Conservation (phyloP, 2,113 vertebrate genomes). For the Fukomys damarensis region DNA sequence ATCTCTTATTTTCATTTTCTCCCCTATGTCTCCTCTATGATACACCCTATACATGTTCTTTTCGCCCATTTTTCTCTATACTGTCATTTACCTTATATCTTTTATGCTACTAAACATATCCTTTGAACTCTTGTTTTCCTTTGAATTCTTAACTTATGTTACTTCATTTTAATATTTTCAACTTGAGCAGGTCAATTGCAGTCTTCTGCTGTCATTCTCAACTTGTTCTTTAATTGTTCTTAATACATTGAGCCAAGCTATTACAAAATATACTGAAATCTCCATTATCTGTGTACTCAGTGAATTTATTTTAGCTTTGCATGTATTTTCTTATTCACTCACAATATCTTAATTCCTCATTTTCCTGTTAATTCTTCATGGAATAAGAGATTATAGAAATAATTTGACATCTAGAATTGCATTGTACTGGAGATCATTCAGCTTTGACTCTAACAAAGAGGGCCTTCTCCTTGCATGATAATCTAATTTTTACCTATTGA, state of each 20-base stretch:
- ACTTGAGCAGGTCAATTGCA: background rate
- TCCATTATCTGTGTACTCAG: background rate
- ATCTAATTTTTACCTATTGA: background rate
- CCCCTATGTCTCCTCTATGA: background rate
- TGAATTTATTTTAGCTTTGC: background rate
- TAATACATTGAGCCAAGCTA: background rate
- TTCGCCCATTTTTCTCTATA: background rate
- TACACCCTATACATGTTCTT: background rate
- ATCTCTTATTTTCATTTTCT: background rate
- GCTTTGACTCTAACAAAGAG: background rate
- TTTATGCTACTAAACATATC: background rate
- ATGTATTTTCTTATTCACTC: background rate
- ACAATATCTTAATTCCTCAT: background rate
- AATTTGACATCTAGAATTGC: background rate
- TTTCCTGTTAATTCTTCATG: background rate
- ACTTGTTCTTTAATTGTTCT: background rate
- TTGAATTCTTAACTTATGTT: background rate
- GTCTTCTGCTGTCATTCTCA: background rate
- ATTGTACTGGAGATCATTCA: background rate
- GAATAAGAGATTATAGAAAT: background rate
- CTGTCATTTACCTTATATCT: background rate
- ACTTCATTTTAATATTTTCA: background rate
- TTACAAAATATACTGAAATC: background rate
- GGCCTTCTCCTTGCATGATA: background rate
- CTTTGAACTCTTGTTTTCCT: too few species aligned